A percentile compares a stretch with the other conserved stretches of the same genome.
Evolutionary conservation across 2,797 vertebrate species (phyloP).

Genomic region (Siniperca undulata): DNA sequence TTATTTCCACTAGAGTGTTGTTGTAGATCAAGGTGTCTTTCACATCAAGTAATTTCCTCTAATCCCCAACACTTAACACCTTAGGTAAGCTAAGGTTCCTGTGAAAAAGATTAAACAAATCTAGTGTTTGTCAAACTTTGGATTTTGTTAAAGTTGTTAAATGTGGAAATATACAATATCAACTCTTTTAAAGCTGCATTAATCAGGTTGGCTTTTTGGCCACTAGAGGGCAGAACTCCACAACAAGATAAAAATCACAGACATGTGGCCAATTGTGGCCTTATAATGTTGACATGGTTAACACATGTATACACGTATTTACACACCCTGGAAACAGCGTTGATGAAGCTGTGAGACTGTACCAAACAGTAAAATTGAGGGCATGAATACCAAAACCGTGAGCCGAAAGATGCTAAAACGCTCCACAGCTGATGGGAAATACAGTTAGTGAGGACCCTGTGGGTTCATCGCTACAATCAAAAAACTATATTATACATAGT

Average conservation of each 20-base stretch:
- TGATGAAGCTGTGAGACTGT: no score
- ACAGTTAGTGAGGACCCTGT: not conserved
- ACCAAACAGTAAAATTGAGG: not conserved
- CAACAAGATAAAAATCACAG: not conserved
- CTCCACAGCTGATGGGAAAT: not conserved
- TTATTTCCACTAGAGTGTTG: not conserved
- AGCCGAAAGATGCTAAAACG: not conserved
- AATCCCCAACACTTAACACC: not conserved
- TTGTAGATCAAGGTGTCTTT: conserved; percentile 4
- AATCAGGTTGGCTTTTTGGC: not conserved
- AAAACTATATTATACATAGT: not conserved
- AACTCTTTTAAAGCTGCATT: not conserved
- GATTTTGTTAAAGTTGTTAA: not conserved
- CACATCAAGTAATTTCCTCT: not conserved
- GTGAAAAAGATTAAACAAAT: conserved; percentile 13
- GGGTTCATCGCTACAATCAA: not conserved
- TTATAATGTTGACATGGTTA: not conserved
- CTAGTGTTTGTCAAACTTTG: conserved; percentile 4
- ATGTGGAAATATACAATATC: not conserved
- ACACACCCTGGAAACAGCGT: not conserved
- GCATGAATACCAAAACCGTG: not conserved
- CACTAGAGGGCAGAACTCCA: not conserved
- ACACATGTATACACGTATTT: not conserved
- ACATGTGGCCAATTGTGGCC: not conserved
- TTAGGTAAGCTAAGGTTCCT: conserved; percentile 5